Base-by-base conservation (phyloP, 2,888 invertebrate species). In the Dastarcus helophoroides region DNA sequence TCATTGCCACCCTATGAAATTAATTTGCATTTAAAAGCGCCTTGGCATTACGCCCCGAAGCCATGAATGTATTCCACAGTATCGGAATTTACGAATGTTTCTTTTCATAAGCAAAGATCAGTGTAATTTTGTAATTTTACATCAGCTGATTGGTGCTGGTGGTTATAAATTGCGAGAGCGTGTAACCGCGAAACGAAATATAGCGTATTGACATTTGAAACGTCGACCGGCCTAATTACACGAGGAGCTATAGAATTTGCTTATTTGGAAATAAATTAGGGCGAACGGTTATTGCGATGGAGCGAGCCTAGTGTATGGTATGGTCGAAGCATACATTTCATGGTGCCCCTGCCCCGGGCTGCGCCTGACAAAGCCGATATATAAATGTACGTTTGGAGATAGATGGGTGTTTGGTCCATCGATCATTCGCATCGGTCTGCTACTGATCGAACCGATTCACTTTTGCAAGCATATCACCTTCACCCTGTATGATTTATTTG, bases 371-470 rank as follows among this genome's bases (percentile, higher is more conserved):
- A 49, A 47, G 36, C 40, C 43, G 39, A 43, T 47, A n/a, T n/a
- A 48, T 47, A 51, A 53, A 52, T 51, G 47, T 40, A 46, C 43
- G 42, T 44, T 39, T 43, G 41, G 50, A 57, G 56, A 57, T 56
- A 49, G 52, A 57, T 55, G 54, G 50, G 42, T 44, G 41, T 47
- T 47, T 46, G 46, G 48, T 40, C 50, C 52, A 57, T 57, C 54
- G 52, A 57, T 57, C 57, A 57, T 55, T 50, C 49, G 39, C 48
- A 50, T 53, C 50, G 51, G 52, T 47, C 55, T 57, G 56, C 45
- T 44, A 44, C 41, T 54, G 56, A 57, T 52, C 50, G 51, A 37
- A 42, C 43, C 35, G 40, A 33, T 39, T 46, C 19, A 17, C 19
- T 7, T 17, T n/a, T 17, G 6, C 6, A 38, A 41, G 40, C 40